Base-by-base conservation (phyloP, 2,888 invertebrate genomes). In the Ametastegia equiseti region DNA sequence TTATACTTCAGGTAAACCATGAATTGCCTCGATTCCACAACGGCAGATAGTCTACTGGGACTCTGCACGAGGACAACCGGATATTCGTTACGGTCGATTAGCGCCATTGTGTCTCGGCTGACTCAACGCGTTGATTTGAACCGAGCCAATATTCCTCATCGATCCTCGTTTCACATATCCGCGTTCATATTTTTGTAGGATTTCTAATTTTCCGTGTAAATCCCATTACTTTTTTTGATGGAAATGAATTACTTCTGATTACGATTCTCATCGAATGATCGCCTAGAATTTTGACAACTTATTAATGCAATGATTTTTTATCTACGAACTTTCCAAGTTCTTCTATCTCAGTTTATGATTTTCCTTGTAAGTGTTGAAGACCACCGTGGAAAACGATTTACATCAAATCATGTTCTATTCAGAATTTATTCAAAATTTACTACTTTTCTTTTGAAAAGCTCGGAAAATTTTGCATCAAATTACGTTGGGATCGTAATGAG, bases 71-170 rank as follows among this genome's bases (percentile, higher is more conserved):
- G 50, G 54, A 75, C 50, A 75, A 75, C 75, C 75, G 75, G 75
- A 75, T 75, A 75, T 75, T 75, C 75, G 75, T 75, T 75, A 13
- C 75, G 39, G 33, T 75, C 75, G 75, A 54, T 75, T 75, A 75
- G 75, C 50, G 50, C 50, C 50, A 50, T 75, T 75, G 75, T 75
- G 75, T 54, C 75, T 50, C 75, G 75, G 15, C 54, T 54, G 75
- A 75, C 33, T 75, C 75, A 36, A 75, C 75, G 36, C 75, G 54
- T 75, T 75, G 75, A 75, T 75, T 75, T 75, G n/a, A 75, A n/a
- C 54, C 33, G 9, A 71, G n/a, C 71, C 71, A 71, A 71, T n/a
- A n/a, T 71, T 30, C 13, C 45, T 71, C 42, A 45, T 71, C 42
- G 27, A 47, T 36, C 27, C 39, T 23, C 19, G 19, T 23, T 23